Evolutionary conservation across 2,888 invertebrate genomes (phyloP).

Genomic region (Pantelozetes paolii): DNA sequence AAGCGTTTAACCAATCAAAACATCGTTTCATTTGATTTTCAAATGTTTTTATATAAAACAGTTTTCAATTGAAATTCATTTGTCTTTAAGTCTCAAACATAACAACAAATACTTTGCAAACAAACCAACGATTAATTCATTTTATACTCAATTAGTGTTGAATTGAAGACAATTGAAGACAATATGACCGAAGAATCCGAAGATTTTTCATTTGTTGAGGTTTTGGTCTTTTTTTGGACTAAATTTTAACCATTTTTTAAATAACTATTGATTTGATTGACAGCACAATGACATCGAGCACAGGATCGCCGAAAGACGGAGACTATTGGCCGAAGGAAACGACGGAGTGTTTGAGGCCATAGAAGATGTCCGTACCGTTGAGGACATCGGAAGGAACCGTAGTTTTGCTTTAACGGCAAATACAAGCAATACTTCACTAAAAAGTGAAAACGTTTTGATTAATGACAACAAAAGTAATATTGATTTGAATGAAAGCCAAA

Average conservation of each 20-base stretch:
- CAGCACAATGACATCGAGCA: background rate
- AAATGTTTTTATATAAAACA: background rate
- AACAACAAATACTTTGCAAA: background rate
- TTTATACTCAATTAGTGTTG: background rate
- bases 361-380: too few relatives aligned
- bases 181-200: background rate
- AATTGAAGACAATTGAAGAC: background rate
- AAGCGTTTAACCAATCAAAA: background rate
- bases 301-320: background rate
- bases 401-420: background rate
- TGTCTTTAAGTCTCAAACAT: background rate
- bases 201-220: slow-evolving; percentile 27
- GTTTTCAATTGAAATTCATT: background rate
- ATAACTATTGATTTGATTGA: background rate
- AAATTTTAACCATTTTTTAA: background rate
- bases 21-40: background rate
- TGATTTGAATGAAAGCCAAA: background rate
- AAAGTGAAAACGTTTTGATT: background rate
- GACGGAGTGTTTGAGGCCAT: too few relatives aligned
- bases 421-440: background rate
- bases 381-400: too few relatives aligned
- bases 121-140: too few relatives aligned
- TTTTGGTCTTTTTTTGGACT: background rate
- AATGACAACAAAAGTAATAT: slow-evolving; percentile 11
- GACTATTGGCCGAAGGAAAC: too few relatives aligned